Evolutionary conservation across 2,888 invertebrate species (phyloP).

Genomic region (Pocota personata): DNA sequence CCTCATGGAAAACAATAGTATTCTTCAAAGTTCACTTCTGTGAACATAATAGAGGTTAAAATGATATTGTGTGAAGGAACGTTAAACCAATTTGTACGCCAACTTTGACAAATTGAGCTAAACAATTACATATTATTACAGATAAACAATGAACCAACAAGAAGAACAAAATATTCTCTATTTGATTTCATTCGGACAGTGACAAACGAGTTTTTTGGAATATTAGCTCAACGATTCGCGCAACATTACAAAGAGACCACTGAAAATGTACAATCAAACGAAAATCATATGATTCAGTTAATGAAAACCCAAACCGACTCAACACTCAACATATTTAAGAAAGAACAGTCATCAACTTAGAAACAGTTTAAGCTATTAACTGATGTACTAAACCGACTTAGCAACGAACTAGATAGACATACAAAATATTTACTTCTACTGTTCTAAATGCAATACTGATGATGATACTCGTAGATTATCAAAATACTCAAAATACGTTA

Average conservation of each 20-base stretch:
- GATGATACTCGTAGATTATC: conserved; percentile 1
- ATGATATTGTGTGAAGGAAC: not conserved
- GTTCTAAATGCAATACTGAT: conserved; percentile 1
- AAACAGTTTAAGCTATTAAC: not conserved
- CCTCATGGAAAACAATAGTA: conserved; percentile 18
- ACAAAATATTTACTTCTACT: not conserved
- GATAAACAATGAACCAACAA: conserved; percentile 1
- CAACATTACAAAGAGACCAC: not conserved
- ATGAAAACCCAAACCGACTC: conserved; percentile 19
- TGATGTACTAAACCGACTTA: not conserved
- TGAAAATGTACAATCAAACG: not conserved
- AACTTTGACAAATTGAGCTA: conserved; percentile 21
- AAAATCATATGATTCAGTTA: not conserved
- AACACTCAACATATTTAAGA: conserved; percentile 4
- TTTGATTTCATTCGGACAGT: conserved; percentile 23
- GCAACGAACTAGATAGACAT: not conserved
- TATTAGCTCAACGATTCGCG: too few species aligned
- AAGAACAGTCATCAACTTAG: not conserved
- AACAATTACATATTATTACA: conserved; percentile 27
- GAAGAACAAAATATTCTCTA: not conserved
- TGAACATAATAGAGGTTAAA: not conserved
- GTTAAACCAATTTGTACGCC: conserved; percentile 10
- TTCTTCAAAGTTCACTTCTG: not conserved
- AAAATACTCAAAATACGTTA: not conserved
- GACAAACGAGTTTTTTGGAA: too few species aligned